Percentiles rank a stretch among this genome's conserved stretches.
phyloP scores from a whole-genome alignment of 2,888 invertebrate species.

The Allygus modestus region DNA sequence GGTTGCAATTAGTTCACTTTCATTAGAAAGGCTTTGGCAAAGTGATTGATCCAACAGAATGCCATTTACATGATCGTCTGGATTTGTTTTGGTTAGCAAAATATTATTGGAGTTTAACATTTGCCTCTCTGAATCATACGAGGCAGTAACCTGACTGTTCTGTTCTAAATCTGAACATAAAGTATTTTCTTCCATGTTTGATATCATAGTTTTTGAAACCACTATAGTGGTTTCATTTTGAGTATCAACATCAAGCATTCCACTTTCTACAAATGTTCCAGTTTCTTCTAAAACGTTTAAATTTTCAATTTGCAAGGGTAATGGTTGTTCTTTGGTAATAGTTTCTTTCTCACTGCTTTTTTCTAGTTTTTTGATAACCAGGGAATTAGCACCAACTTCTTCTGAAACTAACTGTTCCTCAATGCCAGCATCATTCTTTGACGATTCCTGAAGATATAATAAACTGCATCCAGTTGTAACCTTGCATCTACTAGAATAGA shows the following conservation, averaged over 20 bases:
- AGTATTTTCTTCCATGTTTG: too few species aligned
- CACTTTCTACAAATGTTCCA: too few species aligned
- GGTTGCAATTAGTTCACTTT: background rate
- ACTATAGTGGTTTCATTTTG: too few species aligned
- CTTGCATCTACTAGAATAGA: background rate
- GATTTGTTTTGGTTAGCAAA: too few species aligned
- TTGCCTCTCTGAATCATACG: too few species aligned
- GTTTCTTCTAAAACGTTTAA: background rate
- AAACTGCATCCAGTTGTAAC: background rate
- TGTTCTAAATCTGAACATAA: too few species aligned
- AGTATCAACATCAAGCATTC: too few species aligned
- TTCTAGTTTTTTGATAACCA: background rate
- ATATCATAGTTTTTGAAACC: too few species aligned
- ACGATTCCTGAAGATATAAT: conserved; percentile 8
- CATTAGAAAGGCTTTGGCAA: background rate
- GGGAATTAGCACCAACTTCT: background rate
- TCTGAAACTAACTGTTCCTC: background rate
- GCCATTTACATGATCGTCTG: too few species aligned
- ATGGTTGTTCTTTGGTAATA: background rate
- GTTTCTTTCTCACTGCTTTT: background rate
- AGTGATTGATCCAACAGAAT: background rate
- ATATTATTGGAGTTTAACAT: too few species aligned
- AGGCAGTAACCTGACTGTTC: too few species aligned
- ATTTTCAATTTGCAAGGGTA: background rate
- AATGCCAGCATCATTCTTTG: conserved; percentile 16